These are phyloP conservation scores for Tenthredo livida DNA, from an alignment of 2,888 invertebrate species.

Conservation along the genomic window DNA sequence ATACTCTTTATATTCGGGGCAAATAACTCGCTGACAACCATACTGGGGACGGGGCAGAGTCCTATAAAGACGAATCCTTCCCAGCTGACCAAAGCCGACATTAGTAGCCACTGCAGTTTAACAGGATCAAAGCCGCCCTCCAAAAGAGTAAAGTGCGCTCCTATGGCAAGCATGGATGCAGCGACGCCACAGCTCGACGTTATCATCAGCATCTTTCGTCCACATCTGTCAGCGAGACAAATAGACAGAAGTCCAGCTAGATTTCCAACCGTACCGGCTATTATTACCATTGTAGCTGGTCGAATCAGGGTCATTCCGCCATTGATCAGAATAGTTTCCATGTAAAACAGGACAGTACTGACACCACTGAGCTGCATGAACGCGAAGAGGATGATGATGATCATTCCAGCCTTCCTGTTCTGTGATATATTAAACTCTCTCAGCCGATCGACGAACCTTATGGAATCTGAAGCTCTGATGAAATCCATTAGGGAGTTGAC, in stretches of 20 bases:
- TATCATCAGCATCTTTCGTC: slow-evolving; percentile 68
- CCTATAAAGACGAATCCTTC: slow-evolving; percentile 63
- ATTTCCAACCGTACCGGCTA: slow-evolving; percentile 57
- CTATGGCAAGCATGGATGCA: slow-evolving; percentile 61
- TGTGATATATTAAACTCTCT: slow-evolving; percentile 56
- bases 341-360: slow-evolving; percentile 67
- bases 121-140: slow-evolving; percentile 56
- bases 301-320: slow-evolving; percentile 63
- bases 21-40: slow-evolving; percentile 69
- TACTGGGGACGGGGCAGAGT: slow-evolving; percentile 65
- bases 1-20: slow-evolving; percentile 68
- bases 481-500: slow-evolving; percentile 62
- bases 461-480: slow-evolving; percentile 55
- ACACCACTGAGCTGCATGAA: slow-evolving; percentile 68
- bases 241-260: slow-evolving; percentile 64
- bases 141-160: slow-evolving; percentile 65
- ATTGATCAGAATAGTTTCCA: slow-evolving; percentile 70
- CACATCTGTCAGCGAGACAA: slow-evolving; percentile 69
- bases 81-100: slow-evolving; percentile 63
- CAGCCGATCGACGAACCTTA: slow-evolving; percentile 56
- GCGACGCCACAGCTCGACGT: slow-evolving; percentile 65
- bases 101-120: slow-evolving; percentile 66
- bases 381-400: slow-evolving; percentile 57
- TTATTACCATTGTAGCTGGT: slow-evolving; percentile 67
- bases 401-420: slow-evolving; percentile 59